Base-by-base conservation (phyloP, 2,113 vertebrate species). In the Megaleporinus macrocephalus region DNA sequence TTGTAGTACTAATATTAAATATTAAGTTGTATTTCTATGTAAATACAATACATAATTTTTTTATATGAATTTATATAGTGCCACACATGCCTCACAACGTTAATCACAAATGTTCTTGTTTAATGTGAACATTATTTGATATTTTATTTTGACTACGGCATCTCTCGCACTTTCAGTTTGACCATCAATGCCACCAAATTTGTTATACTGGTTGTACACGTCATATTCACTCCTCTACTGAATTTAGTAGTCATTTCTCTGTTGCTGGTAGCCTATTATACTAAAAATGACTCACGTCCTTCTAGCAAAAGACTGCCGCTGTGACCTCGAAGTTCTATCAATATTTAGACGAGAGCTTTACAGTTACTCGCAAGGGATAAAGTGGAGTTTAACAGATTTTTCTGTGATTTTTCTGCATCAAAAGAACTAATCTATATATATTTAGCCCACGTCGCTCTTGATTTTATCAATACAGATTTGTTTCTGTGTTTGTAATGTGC, bases 101-200 rank as follows among this genome's bases (percentile, higher is more conserved):
- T 22, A 55, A 18, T 51, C 10, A 20, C 20, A 55, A 55, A 55
- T 22, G 53, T 85, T 73, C 76, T 53, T 1, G 22, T 18, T 44
- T 57, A 72, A 62, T 51, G n/a, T 83, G 75, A 82, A 82, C 73
- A 66, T 79, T 79, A 71, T 62, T 61, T 72, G 61, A 66, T 76
- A 57, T 57, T 22, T 24, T n/a, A 33, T 73, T n/a, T 86, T 83
- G 81, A 80, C 73, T 80, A 33, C 66, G 55, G 53, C 20, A 26
- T 27, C 41, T 77, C 59, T 69, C 76, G 61, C 53, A 79, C 73
- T 65, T 57, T 68, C 80, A n/a, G 4, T 49, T 27, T 26, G 33
- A 12, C 18, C 26, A 24, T 24, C 51, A 63, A 63, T 6, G 13
- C 15, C 11, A 66, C 41, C 24, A 59, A 7, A 59, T 76, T 55